Conservation (phyloP, 2,888 invertebrate species). For the Reticulitermes lucifugus region DNA sequence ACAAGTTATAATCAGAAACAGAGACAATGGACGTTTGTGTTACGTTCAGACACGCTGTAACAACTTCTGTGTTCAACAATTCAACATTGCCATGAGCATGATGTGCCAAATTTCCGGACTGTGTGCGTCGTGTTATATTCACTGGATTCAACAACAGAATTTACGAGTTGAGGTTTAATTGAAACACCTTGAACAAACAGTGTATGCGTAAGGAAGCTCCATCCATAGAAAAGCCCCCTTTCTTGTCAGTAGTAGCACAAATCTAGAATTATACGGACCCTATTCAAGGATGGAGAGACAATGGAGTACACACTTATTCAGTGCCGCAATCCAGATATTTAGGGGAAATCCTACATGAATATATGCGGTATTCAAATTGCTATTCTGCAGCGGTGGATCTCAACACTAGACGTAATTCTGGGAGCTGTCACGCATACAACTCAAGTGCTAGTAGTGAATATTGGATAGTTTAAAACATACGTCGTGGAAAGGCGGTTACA, state of each 20-base stretch:
- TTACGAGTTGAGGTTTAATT: slow-evolving; percentile 26
- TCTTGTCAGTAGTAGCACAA: not conserved
- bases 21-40: no score
- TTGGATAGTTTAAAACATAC: not conserved
- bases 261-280: slow-evolving; percentile 13
- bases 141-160: slow-evolving; percentile 14
- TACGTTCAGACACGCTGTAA: no score
- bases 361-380: slow-evolving; percentile 3
- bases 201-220: not conserved
- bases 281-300: not conserved
- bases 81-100: not conserved
- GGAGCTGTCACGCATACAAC: not conserved
- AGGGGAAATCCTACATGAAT: not conserved
- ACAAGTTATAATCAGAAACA: no score
- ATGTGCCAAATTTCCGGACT: not conserved
- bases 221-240: slow-evolving; percentile 8
- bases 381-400: not conserved
- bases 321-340: not conserved
- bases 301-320: not conserved
- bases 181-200: slow-evolving; percentile 33
- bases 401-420: not conserved
- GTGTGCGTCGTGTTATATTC: not conserved
- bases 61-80: not conserved
- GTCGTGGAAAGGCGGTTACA: no score
- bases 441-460: not conserved